A percentile compares a stretch with the other conserved stretches of the same genome.
phyloP scores from a whole-genome alignment of 2,888 invertebrate genomes.

The Chrysolina haemoptera region DNA sequence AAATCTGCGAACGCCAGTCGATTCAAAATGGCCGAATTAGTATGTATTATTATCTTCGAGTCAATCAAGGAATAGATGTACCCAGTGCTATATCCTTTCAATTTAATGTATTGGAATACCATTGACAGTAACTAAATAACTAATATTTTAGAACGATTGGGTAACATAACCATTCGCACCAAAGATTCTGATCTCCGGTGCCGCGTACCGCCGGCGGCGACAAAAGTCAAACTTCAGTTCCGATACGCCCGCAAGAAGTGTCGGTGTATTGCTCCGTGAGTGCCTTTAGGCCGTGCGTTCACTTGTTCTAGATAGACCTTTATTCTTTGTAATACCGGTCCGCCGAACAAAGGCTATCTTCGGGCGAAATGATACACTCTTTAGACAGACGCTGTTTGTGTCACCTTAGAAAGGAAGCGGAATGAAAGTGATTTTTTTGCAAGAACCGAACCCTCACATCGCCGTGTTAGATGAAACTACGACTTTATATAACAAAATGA shows the following conservation, averaged over 20 bases:
- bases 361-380: slow-evolving; percentile 8
- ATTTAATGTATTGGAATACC: no score
- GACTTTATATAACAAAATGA: no score
- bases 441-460: neutral
- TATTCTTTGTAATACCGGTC: neutral
- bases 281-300: slow-evolving; percentile 2
- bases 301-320: slow-evolving; percentile 7
- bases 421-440: neutral
- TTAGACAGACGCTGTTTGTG: neutral
- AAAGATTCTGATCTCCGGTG: neutral
- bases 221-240: neutral
- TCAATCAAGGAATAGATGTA: no score
- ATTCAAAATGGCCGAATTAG: no score
- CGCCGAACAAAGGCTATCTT: slow-evolving; percentile 9
- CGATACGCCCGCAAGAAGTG: slow-evolving; percentile 8
- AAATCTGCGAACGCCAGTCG: no score
- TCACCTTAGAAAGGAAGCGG: slow-evolving; percentile 4
- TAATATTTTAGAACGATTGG: no score
- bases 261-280: neutral
- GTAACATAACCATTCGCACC: neutral
- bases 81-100: no score
- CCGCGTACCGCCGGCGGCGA: neutral
- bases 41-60: no score
- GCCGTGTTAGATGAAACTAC: no score
- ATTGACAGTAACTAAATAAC: no score